Base-by-base conservation (phyloP, 2,797 vertebrate genomes). In the Allobates femoralis region DNA sequence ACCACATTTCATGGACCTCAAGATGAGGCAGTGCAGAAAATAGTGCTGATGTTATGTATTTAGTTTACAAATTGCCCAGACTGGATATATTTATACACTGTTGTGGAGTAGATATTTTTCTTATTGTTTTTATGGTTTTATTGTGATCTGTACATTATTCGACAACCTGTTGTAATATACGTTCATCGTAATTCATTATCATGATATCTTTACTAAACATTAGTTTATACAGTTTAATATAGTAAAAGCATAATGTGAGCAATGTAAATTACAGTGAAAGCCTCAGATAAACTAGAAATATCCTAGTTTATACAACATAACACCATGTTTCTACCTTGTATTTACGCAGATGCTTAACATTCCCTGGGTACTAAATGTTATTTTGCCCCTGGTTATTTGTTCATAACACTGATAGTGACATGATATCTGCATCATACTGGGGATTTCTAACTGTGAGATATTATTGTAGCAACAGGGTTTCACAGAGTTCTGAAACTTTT, bases 291-390 rank as follows among this genome's bases (percentile, higher is more conserved):
- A 67, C 28, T 32, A 37, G 32, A 69, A 69, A 3, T 34, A 37
- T n/a, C 41, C 8, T 16, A 71, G 66, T 37, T 19, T 34, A 37
- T 1, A 69, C 18, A 69, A 69, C 30, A 34, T 67, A 12, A 41
- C 26, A 26, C 11, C 60, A 26, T 28, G 5, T 60, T 60, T 62
- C 4, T 34, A 3, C n/a, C 78, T n/a, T 58, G 67, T 85, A 85
- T 85, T 85, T 85, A 85, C 53, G n/a, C 84, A 85, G 84, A 71
- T 85, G 84, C 76, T 85, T 62, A 32, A 66, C 37, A 37, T 84
- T 37, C 58, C 46, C 64, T 85, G 23, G 66, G 28, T 41, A 51
- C 14, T 50, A 34, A 69, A 69, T 85, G 34, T 85, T 79, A 73
- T 79, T 51, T 41, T 79, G 12, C 56, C 51, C 26, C 51, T 51